Conservation (phyloP, 2,113 vertebrate species). For the Neogobius melanostomus region DNA sequence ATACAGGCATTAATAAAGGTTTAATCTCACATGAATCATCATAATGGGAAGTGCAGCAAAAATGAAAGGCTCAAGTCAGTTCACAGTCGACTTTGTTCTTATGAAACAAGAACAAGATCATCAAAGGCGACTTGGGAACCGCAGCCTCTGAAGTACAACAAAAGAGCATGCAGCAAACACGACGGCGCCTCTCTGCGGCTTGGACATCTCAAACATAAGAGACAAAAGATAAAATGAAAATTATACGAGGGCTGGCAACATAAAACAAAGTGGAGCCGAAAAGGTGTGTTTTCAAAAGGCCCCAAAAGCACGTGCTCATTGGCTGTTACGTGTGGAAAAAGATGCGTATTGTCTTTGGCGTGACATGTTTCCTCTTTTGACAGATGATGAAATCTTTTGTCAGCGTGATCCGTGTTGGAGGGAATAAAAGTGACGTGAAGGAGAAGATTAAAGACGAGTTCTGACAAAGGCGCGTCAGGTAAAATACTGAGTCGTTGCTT, state of each 20-base stretch:
- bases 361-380: constrained; percentile 4
- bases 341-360: neutral
- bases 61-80: neutral
- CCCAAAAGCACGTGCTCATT: constrained; percentile 1
- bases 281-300: neutral
- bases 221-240: neutral
- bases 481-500: neutral
- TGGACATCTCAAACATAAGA: neutral
- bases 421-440: neutral
- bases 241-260: neutral
- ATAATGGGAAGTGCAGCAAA: neutral
- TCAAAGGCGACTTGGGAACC: neutral
- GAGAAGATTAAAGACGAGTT: neutral
- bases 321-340: neutral
- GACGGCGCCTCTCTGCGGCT: neutral
- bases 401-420: neutral
- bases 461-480: neutral
- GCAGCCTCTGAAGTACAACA: neutral
- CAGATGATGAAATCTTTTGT: constrained; percentile 1
- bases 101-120: constrained; percentile 5
- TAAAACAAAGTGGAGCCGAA: constrained; percentile 1
- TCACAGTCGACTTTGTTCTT: neutral
- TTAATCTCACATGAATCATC: neutral
- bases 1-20: neutral
- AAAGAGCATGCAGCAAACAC: neutral